phyloP scores from a whole-genome alignment of 37 sponge, comb jelly and placozoan genomes.

The Agelas oroides region DNA sequence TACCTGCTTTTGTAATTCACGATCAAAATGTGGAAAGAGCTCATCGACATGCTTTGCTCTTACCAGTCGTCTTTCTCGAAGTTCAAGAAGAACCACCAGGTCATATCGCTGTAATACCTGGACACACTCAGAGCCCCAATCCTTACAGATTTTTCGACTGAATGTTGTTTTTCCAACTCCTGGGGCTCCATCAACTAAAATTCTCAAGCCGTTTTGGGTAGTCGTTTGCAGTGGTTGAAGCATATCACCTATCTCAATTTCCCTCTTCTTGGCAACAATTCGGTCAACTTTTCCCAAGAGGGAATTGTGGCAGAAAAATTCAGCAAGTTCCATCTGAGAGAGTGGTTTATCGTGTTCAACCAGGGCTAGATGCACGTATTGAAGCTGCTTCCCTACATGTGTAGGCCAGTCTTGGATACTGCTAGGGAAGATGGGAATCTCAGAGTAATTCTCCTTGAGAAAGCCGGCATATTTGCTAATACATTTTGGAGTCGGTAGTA shows the following conservation, averaged over 20 bases:
- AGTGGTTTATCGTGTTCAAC: no score
- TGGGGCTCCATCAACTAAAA: background rate
- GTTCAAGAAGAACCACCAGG: background rate
- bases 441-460: no score
- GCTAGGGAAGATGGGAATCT: no score
- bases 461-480: no score
- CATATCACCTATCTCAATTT: background rate
- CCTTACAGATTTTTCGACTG: background rate
- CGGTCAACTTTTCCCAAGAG: background rate
- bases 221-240: background rate
- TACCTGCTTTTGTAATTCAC: background rate
- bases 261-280: background rate
- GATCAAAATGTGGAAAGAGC: background rate
- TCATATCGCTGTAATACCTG: background rate
- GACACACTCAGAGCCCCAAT: background rate
- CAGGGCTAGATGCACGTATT: no score
- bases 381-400: no score
- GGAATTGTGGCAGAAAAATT: no score
- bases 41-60: background rate
- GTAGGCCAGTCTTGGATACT: no score
- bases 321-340: no score
- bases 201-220: background rate
- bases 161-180: conserved; percentile 1
- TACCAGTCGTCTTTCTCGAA: background rate
- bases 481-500: no score